Percentiles rank a stretch among this genome's conserved stretches.
Evolutionary conservation across 1,140 invertebrate genomes (phyloP).

Genomic region (Limonius californicus): DNA sequence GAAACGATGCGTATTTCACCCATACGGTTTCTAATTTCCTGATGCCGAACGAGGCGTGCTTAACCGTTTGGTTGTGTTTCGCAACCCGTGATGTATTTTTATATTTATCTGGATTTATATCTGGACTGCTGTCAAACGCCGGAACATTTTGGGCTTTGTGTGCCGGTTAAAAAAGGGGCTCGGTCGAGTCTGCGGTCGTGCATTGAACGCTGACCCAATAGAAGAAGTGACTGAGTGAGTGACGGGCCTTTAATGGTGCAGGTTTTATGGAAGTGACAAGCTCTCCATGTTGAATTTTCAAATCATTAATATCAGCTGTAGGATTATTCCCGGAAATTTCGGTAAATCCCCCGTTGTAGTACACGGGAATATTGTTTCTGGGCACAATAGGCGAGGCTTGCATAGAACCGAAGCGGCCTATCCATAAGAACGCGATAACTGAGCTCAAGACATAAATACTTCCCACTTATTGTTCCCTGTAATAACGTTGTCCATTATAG

Average conservation of each 20-base stretch:
- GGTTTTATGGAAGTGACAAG: neutral
- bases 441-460: constrained; percentile 13
- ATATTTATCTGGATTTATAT: no score
- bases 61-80: no score
- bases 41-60: no score
- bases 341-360: neutral
- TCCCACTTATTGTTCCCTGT: constrained; percentile 22
- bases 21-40: no score
- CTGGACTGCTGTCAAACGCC: no score
- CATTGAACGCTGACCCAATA: no score
- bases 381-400: neutral
- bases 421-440: constrained; percentile 20
- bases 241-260: neutral
- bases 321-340: neutral
- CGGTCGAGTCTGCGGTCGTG: no score
- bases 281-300: neutral
- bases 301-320: neutral
- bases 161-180: no score
- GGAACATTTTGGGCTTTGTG: no score
- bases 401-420: neutral
- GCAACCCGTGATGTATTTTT: no score
- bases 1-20: no score
- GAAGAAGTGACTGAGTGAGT: neutral
- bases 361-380: neutral
- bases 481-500: constrained; percentile 28